Percentiles rank a stretch among this genome's conserved stretches.
Conservation (phyloP, 1,140 invertebrate species). For the Parapsyche elsis region DNA sequence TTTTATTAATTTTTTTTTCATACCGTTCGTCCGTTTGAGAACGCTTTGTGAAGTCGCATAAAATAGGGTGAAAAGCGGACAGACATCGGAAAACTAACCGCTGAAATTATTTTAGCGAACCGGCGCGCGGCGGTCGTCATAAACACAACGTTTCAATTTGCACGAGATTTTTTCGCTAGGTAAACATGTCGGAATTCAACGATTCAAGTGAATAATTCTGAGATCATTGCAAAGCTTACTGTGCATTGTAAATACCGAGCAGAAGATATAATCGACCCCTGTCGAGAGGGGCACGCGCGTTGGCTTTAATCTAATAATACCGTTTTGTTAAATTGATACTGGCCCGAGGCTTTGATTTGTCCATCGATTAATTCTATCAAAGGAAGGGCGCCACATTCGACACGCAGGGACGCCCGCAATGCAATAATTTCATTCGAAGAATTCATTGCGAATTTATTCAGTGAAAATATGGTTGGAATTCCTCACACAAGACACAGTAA, state of each 20-base stretch:
- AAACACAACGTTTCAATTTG: too few species aligned
- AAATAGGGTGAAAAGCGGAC: constrained; percentile 10
- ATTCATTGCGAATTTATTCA: neutral
- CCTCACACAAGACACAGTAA: too few species aligned
- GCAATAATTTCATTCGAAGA: neutral
- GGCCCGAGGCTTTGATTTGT: constrained; percentile 39
- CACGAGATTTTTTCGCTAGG: too few species aligned
- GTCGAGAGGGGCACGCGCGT: constrained; percentile 23
- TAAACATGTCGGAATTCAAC: too few species aligned
- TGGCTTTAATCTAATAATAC: constrained; percentile 46
- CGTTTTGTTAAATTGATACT: constrained; percentile 45
- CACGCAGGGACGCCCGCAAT: neutral
- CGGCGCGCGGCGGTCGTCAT: neutral
- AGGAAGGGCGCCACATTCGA: neutral
- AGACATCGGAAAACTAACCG: constrained; percentile 11
- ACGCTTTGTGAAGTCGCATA: constrained; percentile 37
- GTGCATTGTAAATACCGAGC: neutral
- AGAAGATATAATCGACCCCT: constrained; percentile 29
- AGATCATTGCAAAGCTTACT: constrained; percentile 32
- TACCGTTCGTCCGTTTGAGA: neutral
- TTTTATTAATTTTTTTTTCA: constrained; percentile 7
- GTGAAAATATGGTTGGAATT: too few species aligned
- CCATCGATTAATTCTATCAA: constrained; percentile 31
- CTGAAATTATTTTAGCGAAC: neutral
- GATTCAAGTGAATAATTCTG: constrained; percentile 25